Evolutionary conservation across 2,888 invertebrate species (phyloP), one percentile per base, ranked within the genome.

Genomic region (Drosophila quasianomalipes): DNA sequence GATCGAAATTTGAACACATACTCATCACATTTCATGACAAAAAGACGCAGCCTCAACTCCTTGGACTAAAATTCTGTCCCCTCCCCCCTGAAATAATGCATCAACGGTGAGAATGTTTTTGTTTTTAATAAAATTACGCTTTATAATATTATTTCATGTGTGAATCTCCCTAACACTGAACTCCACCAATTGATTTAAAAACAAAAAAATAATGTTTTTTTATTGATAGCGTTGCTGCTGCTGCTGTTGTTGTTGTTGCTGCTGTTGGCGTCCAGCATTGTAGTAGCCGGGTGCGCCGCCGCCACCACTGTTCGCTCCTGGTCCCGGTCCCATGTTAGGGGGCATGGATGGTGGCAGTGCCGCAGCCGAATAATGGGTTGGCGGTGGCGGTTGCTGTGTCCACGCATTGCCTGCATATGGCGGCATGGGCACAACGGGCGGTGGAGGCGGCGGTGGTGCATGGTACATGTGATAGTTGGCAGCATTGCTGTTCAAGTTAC

Each of bases 361-460:
- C n/a, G 64, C 66, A 2, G 74, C 47, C 1, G 55, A 61, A 44
- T 85, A 89, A 37, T 89, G 89, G 14, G 82, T 67, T 0, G 77
- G 74, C 52, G 81, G 82, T 35, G 85, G 76, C 57, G 79, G 83
- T 55, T 85, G 83, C 47, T 81, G 77, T 12, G 83, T 64, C 87
- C 87, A 88, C 12, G 79, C 63, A 16, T 78, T 82, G 33, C 64
- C 76, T 19, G 74, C 72, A 41, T 87, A 91, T 4, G 83, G 75
- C 3, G 82, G 77, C 68, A 86, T 76, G 33, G 83, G 87, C 54
- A 86, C 85, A 47, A 81, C 72, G 30, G 81, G 82, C 0, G 91
- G 86, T 12, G 90, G 92, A 69, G 87, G 93, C 19, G 92, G 93
- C 44, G 86, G 92, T 22, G 85, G 92, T 30, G 89, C 86, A 67